Evolutionary conservation across 2,113 vertebrate species (phyloP), one percentile per base, ranked within the genome.

Genomic region (Prinia subflava): DNA sequence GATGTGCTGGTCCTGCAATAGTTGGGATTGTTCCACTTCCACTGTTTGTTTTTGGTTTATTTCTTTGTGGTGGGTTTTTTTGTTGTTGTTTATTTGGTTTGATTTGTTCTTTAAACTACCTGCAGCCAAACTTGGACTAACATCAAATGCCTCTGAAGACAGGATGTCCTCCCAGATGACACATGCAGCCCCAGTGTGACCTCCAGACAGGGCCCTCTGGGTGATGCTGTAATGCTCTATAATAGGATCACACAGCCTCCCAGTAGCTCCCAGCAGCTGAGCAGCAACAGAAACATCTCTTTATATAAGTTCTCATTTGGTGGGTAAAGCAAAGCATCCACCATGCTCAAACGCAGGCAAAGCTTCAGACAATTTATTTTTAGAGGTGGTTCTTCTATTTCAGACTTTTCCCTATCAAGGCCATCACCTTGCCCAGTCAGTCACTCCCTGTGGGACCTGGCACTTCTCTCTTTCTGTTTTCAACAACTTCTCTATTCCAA

Each of bases 401-500:
- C 60, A 68, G 92, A 42, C 59, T 93, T 93, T 53, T 90, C 42
- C 60, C 83, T 80, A 20, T 93, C 79, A 39, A 56, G 80, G 52
- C 80, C 37, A 15, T 75, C 80, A 90, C 47, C 52, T 69, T 90
- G 21, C 73, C 64, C 79, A 53, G 44, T 83, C 60, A 52, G 42
- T 44, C 4, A 4, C 83, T 93, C 92, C 93, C 71, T 86, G 44
- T 2, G 25, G 68, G 82, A 92, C 84, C 67, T 86, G 85, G 79
- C 35, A 23, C 79, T 93, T 80, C n/a, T 49, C 46, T 83, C 63
- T 88, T 37, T 88, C 69, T 57, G 37, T 87, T 96, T 95, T 86
- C 88, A 90, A 20, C 90, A 76, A 15, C 44, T 31, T 96, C n/a
- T 24, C 76, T 86, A 33, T 95, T 96, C 83, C 90, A 92, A 97